Evolutionary conservation across 2,797 vertebrate genomes (phyloP), one percentile per base, ranked within the genome.

Genomic region (Molossus molossus): DNA sequence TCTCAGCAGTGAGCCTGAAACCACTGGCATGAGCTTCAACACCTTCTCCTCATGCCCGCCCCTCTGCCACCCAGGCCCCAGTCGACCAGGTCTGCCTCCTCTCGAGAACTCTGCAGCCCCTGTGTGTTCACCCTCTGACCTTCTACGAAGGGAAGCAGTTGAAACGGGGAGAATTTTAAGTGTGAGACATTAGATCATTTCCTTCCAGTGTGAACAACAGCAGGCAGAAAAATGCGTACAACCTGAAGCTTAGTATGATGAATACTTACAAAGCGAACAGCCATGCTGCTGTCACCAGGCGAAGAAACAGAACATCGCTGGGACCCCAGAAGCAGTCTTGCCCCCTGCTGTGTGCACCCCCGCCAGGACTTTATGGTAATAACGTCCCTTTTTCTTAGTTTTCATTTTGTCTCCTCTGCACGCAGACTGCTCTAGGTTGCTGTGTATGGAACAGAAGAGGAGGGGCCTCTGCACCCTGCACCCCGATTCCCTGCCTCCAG

Each of bases 31-130:
- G 18, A 23, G 20, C 58, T 33, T 55, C 87, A 60, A 14, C 23
- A n/a, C 8, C n/a, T 13, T 3, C 27, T 70, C 18, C 1, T 27
- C 9, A 2, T 6, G 0, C 3, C 8, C 48, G 0, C 10, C 12
- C 7, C 37, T 11, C 4, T 2, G 8, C 9, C 50, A 50, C 17
- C 37, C 17, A 1, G 33, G 37, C 3, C 29, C 25, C 37, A 6
- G 25, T 6, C 29, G 55, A 0, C 23, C 12, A 25, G 53, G 25
- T n/a, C 29, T 14, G 17, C 37, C 48, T 58, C 45, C 55, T 70
- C 50, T 55, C 6, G 13, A n/a, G 37, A 21, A n/a, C 33, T 33
- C 17, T 57, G 14, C 12, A 18, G 48, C 27, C 9, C 13, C 6
- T 21, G 1, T 14, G 1, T 37, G 33, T 33, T 33, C 57, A 72